Percentiles rank a stretch among this genome's conserved stretches.
These are phyloP conservation scores for Pogonomyrmex californicus DNA, from an alignment of 1,140 invertebrate species.

Conservation along the genomic window DNA sequence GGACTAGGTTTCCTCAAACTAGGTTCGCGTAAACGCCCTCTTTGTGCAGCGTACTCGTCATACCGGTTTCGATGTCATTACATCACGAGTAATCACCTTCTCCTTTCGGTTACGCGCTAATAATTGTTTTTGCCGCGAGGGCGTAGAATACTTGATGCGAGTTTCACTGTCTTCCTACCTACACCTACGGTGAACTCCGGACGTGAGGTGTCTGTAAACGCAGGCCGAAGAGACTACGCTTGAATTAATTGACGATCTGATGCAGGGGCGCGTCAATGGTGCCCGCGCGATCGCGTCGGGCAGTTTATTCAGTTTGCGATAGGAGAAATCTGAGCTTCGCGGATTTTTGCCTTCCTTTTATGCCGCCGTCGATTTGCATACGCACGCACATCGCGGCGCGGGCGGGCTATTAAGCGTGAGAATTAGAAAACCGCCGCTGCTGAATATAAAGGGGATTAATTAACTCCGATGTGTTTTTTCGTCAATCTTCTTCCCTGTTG, in stretches of 20 bases:
- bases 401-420: conserved; percentile 71
- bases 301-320: conserved; percentile 49
- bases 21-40: neutral
- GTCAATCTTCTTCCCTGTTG: conserved; percentile 54
- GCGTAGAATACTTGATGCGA: neutral
- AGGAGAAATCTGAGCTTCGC: conserved; percentile 67
- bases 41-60: neutral
- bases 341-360: conserved; percentile 64
- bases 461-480: conserved; percentile 67
- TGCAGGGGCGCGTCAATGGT: conserved; percentile 27
- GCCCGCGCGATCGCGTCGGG: conserved; percentile 40
- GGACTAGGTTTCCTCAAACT: neutral
- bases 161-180: conserved; percentile 16
- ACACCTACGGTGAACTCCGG: conserved; percentile 8
- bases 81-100: conserved; percentile 4
- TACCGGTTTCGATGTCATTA: conserved; percentile 10
- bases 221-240: conserved; percentile 16
- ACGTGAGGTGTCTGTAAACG: conserved; percentile 36
- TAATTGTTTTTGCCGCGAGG: conserved; percentile 34
- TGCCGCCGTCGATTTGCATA: conserved; percentile 68
- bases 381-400: conserved; percentile 48
- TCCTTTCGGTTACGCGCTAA: conserved; percentile 37
- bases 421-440: conserved; percentile 71
- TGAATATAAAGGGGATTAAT: conserved; percentile 75
- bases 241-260: conserved; percentile 62